Evolutionary conservation across 2,113 vertebrate genomes (phyloP).

Genomic region (Chloropsis cyanopogon): DNA sequence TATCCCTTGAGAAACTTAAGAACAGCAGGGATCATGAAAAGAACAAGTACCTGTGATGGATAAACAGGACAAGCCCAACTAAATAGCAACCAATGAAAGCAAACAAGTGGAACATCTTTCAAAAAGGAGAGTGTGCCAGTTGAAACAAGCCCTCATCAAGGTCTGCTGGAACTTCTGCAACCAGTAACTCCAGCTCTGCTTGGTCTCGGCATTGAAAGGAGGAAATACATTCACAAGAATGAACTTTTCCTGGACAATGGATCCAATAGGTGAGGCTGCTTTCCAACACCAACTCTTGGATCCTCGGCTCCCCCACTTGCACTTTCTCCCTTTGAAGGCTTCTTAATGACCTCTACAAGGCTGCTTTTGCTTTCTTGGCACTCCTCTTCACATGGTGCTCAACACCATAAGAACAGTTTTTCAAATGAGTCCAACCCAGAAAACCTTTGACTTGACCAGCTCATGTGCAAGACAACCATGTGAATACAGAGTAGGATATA

Average conservation of each 20-base stretch:
- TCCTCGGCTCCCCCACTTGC: not conserved
- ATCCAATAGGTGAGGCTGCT: not conserved
- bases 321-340: not conserved
- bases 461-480: not conserved
- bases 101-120: not conserved
- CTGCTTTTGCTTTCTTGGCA: not conserved
- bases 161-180: not conserved
- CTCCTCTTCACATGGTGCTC: not conserved
- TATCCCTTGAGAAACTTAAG: not conserved
- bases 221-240: not conserved
- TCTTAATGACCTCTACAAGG: not conserved
- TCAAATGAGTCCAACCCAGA: not conserved
- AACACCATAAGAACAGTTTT: not conserved
- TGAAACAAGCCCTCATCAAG: not conserved
- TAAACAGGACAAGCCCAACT: not conserved
- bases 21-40: not conserved
- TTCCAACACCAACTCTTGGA: not conserved
- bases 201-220: not conserved
- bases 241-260: not conserved
- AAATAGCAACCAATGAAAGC: not conserved
- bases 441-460: not conserved
- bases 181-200: not conserved
- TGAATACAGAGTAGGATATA: not conserved
- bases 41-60: not conserved
- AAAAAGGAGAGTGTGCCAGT: not conserved